These are phyloP conservation scores for Chiloscyllium plagiosum DNA, from an alignment of 2,113 vertebrate genomes.

Conservation along the genomic window DNA sequence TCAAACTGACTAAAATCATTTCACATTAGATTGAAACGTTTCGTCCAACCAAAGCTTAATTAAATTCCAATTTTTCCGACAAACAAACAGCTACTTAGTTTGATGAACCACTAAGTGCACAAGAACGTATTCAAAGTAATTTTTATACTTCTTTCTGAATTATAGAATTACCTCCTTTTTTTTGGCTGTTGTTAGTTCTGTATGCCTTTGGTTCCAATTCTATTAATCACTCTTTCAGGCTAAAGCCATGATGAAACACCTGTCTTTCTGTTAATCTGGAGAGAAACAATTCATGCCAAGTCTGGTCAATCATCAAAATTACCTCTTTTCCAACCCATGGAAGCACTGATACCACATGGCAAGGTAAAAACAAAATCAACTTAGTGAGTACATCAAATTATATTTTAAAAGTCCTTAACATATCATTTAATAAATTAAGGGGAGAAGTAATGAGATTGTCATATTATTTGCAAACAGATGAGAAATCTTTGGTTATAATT, in stretches of 20 bases:
- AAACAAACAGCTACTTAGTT: not conserved
- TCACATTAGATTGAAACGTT: not conserved
- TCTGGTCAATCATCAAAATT: not conserved
- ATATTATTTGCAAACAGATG: not conserved
- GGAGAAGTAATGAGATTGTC: not conserved
- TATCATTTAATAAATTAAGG: not conserved
- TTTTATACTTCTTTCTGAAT: not conserved
- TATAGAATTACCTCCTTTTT: not conserved
- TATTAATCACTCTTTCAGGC: not conserved
- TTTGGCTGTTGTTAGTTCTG: not conserved
- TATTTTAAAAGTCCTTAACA: no score
- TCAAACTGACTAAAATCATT: not conserved
- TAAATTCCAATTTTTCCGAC: not conserved
- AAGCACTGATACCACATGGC: not conserved
- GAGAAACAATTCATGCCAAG: not conserved
- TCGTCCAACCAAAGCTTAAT: not conserved
- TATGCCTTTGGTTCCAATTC: not conserved
- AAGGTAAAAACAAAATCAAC: not conserved
- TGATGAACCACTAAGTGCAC: not conserved
- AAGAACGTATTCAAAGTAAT: not conserved
- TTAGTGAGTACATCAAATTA: not conserved
- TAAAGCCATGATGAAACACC: not conserved
- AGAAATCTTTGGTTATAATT: not conserved
- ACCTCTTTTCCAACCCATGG: not conserved
- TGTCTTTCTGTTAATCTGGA: not conserved